phyloP scores from a whole-genome alignment of 2,113 vertebrate genomes.

The Thamnophis sirtalis region DNA sequence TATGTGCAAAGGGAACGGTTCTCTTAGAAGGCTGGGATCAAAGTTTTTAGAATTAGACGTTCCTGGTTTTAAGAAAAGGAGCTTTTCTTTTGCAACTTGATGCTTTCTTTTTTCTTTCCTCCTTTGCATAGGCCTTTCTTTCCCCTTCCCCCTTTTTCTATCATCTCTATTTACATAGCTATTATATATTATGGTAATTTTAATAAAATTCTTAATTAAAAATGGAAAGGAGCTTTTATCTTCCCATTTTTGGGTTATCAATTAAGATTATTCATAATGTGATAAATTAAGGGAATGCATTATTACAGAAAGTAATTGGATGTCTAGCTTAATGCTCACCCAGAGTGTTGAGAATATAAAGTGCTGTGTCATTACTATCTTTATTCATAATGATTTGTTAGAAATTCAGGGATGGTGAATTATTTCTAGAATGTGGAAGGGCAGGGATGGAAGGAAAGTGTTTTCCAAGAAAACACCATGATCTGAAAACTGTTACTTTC shows the following conservation, averaged over 20 bases:
- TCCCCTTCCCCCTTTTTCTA: not conserved
- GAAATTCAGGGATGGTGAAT: constrained; percentile 34
- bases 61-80: not conserved
- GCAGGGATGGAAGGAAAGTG: not conserved
- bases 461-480: constrained; percentile 6
- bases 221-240: constrained; percentile 5
- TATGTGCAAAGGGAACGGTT: not conserved
- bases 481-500: not conserved
- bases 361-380: constrained; percentile 26
- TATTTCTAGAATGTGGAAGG: constrained; percentile 14
- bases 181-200: not conserved
- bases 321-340: constrained; percentile 17
- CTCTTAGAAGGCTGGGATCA: not conserved
- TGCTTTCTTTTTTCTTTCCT: not conserved
- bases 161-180: not conserved
- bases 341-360: constrained; percentile 21
- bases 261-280: not conserved
- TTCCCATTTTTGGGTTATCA: constrained; percentile 16
- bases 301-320: not conserved
- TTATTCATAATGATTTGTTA: constrained; percentile 31
- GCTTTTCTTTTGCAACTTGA: constrained; percentile 14
- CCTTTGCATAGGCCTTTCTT: not conserved
- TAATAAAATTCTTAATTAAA: not conserved
- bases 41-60: not conserved
- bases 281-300: not conserved